Evolutionary conservation across 2,888 invertebrate species (phyloP).

Genomic region (Microplitis deprimator): DNA sequence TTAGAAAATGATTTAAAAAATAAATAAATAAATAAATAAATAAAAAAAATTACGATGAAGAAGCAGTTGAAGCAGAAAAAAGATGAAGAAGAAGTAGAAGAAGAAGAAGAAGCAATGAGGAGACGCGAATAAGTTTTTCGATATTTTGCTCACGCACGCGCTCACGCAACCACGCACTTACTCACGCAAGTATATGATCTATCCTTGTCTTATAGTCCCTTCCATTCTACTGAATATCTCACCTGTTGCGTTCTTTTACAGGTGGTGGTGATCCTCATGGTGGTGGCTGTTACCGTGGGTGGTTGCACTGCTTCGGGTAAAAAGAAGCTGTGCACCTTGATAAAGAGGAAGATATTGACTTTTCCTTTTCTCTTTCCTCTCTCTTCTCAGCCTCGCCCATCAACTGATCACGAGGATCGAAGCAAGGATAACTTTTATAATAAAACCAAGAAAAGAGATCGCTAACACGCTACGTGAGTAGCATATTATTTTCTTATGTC

Average conservation of each 20-base stretch:
- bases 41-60: neutral
- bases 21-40: neutral
- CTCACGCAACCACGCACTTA: constrained; percentile 59
- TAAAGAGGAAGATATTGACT: constrained; percentile 20
- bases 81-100: constrained; percentile 29
- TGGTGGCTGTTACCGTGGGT: constrained; percentile 9
- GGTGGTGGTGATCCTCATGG: neutral
- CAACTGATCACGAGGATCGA: constrained; percentile 10
- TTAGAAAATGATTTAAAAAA: neutral
- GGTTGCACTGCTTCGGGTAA: constrained; percentile 5
- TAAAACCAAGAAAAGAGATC: constrained; percentile 10
- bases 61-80: constrained; percentile 17
- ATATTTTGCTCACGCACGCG: constrained; percentile 69
- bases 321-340: constrained; percentile 7
- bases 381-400: constrained; percentile 40
- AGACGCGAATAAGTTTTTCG: constrained; percentile 54
- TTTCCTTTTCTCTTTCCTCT: constrained; percentile 37
- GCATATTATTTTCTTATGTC: constrained; percentile 57
- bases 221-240: neutral
- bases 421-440: neutral
- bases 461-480: constrained; percentile 67
- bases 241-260: constrained; percentile 26
- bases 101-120: constrained; percentile 30
- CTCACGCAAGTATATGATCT: constrained; percentile 47
- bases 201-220: constrained; percentile 13